Base-by-base conservation (phyloP, 2,797 vertebrate species). In the Odontamblyopus rebecca region DNA sequence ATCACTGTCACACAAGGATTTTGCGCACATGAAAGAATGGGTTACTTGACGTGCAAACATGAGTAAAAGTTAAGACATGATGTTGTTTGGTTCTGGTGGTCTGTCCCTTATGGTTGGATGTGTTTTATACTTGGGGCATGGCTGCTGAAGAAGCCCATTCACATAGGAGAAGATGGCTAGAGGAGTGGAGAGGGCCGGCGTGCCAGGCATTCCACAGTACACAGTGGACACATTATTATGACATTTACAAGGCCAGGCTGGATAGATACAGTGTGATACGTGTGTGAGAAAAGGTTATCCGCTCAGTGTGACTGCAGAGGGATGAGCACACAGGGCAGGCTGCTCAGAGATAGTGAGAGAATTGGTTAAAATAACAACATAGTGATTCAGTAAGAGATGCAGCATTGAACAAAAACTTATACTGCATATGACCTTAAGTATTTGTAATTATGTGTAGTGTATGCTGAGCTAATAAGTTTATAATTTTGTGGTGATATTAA, bases 191-290 rank as follows among this genome's bases (percentile, higher is more conserved):
- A 89, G 86, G 75, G 81, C 76, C 85, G 68, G 87, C 87, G 82
- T 94, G 90, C 91, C 87, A 84, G 75, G 77, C 91, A 94, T 94
- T 93, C 91, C 86, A 88, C 80, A 84, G 81, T 80, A 87, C 87
- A 94, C 91, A 93, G 91, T 90, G 89, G 89, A 90, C 81, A 92
- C 91, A 92, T 92, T 94, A 93, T 93, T 92, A 91, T 93, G 89
- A 90, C 90, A 92, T 86, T 88, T 88, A 86, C 89, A 89, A 85
- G 85, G 84, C 88, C 83, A 32, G 3, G 80, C 80, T 73, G 70
- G 82, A 89, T 78, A 80, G 86, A 87, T 86, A 78, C 83, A 86
- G 82, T 73, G 61, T 88, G 84, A 91, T 88, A 69, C 69, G 61
- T 77, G 84, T 86, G 77, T 78, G 80, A 87, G 84, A 82, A 85